Base-by-base conservation (phyloP, 2,888 invertebrate genomes). In the Cerceris rybyensis region DNA sequence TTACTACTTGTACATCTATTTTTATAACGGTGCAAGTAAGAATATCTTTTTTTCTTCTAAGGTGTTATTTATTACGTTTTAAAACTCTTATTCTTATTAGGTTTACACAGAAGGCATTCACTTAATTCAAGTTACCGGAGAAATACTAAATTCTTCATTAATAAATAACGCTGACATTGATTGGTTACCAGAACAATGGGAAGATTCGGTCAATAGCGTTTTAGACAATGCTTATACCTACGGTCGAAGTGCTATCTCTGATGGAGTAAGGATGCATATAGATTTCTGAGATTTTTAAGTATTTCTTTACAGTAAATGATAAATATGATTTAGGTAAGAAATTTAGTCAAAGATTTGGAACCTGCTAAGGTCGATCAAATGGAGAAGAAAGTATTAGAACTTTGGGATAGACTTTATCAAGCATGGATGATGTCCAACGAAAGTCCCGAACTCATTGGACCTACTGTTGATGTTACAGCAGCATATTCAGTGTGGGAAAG, bases 71-170 rank as follows among this genome's bases (percentile, higher is more conserved):
- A 1, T 52, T 69, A 66, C 50, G 6, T 28, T 28, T 49, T 8
- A n/a, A 42, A 7, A 60, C 55, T 42, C 57, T 7, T 6, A 11
- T 65, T 70, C 66, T 14, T 41, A 9, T 16, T 58, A 98, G 97
- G 96, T 98, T 88, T 98, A 99, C 92, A 96, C 97, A 0, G 99
- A 99, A 93, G 97, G 97, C 1, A 96, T 98, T 92, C 97, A 98
- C 89, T 94, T 99, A 70, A 96, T 98, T 13, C 96, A 98, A 91
- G 94, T 98, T 76, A 96, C 97, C 52, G 97, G 97, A 76, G 98
- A 97, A 91, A 94, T 98, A 7, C 94, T 98, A 42, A 98, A 98
- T 93, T 96, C 96, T 87, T 98, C 98, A 0, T 95, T 98, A 61
- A 96, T 98, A 7, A 96, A 97, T 89, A 97, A 98, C 93, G 97